phyloP scores from a whole-genome alignment of 2,113 vertebrate species.

The Leucosticte australis region DNA sequence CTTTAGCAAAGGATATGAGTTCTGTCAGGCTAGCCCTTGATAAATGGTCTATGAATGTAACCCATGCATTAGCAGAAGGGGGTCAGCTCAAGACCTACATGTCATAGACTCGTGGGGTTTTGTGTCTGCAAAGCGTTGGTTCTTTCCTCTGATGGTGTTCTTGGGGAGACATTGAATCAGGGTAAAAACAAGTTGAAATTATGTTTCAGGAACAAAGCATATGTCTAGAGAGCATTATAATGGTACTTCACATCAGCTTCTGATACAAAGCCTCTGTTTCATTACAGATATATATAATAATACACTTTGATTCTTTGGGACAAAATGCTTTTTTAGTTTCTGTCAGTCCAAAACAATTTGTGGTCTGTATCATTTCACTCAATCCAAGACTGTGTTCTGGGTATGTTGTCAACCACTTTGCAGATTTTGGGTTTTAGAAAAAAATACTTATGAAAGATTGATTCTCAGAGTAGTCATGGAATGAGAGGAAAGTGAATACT shows the following conservation, averaged over 20 bases:
- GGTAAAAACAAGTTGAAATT: background rate
- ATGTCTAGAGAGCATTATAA: background rate
- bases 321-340: background rate
- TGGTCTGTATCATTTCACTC: rapidly evolving
- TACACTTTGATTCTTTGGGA: background rate
- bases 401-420: background rate
- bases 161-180: background rate
- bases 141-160: background rate
- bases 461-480: background rate
- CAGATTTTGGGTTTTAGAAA: background rate
- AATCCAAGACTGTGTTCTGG: background rate
- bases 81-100: background rate
- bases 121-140: background rate
- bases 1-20: background rate
- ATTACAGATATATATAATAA: background rate
- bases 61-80: background rate
- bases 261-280: background rate
- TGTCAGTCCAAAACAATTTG: background rate
- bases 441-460: background rate
- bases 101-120: background rate
- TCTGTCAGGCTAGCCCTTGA: background rate
- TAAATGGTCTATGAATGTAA: background rate
- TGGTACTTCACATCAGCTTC: background rate
- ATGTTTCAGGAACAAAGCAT: background rate
- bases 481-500: background rate